phyloP scores from a whole-genome alignment of 2,113 vertebrate species.

The Octodon degus region DNA sequence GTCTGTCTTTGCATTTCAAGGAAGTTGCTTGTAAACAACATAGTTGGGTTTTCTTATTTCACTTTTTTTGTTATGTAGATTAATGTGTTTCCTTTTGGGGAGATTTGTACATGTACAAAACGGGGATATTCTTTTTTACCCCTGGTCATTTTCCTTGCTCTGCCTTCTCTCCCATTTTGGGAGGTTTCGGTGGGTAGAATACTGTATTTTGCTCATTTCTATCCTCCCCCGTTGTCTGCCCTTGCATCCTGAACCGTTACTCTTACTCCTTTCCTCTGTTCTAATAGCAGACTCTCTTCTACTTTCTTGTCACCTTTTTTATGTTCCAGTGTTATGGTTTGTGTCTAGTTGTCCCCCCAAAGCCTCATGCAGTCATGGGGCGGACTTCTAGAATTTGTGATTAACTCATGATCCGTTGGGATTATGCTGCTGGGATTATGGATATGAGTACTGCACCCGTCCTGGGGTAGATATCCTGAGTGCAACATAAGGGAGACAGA shows the following conservation, averaged over 20 bases:
- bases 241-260: neutral
- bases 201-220: neutral
- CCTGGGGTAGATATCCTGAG: too few species aligned
- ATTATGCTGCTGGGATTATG: too few species aligned
- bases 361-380: too few species aligned
- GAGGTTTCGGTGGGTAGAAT: neutral
- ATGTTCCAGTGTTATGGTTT: neutral
- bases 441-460: too few species aligned
- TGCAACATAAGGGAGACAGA: too few species aligned
- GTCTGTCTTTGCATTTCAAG: neutral
- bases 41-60: neutral
- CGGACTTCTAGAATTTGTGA: too few species aligned
- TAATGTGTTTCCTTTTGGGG: neutral
- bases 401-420: too few species aligned
- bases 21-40: neutral
- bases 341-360: too few species aligned
- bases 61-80: neutral
- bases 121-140: neutral
- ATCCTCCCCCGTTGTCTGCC: neutral
- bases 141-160: neutral
- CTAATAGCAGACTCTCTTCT: neutral
- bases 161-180: neutral
- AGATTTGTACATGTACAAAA: neutral
- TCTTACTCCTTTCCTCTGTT: neutral
- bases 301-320: neutral